A percentile compares a stretch with the other conserved stretches of the same genome.
Evolutionary conservation across 2,113 vertebrate species (phyloP).

Genomic region (Protobothrops mucrosquamatus): DNA sequence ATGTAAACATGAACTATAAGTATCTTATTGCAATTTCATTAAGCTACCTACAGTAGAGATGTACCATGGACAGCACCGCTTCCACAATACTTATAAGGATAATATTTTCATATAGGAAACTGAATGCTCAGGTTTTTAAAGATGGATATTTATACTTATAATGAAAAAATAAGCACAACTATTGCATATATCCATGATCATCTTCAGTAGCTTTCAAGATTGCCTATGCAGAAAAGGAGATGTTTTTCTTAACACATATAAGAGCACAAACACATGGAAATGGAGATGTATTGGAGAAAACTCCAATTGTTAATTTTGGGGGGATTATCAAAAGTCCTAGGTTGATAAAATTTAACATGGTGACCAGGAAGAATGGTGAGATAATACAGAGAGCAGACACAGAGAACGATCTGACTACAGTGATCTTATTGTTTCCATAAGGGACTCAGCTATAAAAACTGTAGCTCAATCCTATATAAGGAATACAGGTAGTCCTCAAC

Average conservation of each 20-base stretch:
- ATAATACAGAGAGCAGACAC: not conserved
- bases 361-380: not conserved
- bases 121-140: not conserved
- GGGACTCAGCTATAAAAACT: not conserved
- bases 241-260: not conserved
- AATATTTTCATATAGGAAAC: not conserved
- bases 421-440: not conserved
- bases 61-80: slow-evolving; percentile 25
- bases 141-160: not conserved
- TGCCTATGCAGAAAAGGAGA: not conserved
- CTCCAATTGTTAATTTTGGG: not conserved
- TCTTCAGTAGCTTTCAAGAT: not conserved
- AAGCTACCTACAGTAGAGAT: not conserved
- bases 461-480: not conserved
- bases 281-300: not conserved
- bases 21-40: not conserved
- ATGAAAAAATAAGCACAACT: not conserved
- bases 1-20: not conserved
- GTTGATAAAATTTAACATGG: not conserved
- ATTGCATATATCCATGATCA: not conserved
- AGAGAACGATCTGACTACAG: not conserved
- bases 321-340: not conserved
- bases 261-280: not conserved
- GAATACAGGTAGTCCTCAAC: not conserved
- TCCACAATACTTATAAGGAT: not conserved